Evolutionary conservation across 1,140 invertebrate species (phyloP).

Genomic region (Lordiphosa collinella): DNA sequence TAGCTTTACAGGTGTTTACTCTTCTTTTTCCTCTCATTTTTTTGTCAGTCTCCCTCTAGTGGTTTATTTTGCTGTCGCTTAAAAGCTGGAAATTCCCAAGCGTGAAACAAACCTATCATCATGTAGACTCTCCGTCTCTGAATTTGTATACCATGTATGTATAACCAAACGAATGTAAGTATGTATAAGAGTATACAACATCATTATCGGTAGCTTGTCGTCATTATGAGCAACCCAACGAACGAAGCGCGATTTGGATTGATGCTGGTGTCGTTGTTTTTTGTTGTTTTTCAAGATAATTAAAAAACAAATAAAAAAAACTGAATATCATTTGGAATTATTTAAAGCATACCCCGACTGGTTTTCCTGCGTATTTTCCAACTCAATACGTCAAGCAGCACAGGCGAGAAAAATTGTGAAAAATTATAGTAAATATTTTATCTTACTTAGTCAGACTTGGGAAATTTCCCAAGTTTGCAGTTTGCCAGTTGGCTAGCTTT

Average conservation of each 20-base stretch:
- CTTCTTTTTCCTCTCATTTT: background rate
- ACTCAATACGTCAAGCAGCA: no score
- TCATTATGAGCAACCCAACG: conserved; percentile 10
- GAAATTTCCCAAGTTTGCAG: background rate
- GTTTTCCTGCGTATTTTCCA: background rate
- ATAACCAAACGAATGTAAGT: conserved; percentile 1
- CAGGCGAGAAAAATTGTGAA: no score
- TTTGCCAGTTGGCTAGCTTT: no score
- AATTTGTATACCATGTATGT: conserved; percentile 1
- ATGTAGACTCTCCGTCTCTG: conserved; percentile 8
- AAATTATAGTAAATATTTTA: no score
- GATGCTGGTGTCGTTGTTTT: conserved; percentile 20
- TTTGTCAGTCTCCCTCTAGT: conserved; percentile 12
- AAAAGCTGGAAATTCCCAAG: conserved; percentile 74
- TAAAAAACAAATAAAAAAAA: background rate
- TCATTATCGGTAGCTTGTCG: conserved; percentile 50
- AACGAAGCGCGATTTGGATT: conserved; percentile 13
- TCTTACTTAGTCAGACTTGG: background rate
- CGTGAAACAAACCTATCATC: conserved; percentile 43
- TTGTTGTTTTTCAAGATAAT: conserved; percentile 26
- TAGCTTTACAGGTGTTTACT: conserved; percentile 18
- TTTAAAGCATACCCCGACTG: no score
- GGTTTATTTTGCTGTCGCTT: conserved; percentile 36
- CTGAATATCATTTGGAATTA: background rate
- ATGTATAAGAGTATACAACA: conserved; percentile 29